Conservation (phyloP, 23 tunicate genomes). For the Clavelina lepadiformis region DNA sequence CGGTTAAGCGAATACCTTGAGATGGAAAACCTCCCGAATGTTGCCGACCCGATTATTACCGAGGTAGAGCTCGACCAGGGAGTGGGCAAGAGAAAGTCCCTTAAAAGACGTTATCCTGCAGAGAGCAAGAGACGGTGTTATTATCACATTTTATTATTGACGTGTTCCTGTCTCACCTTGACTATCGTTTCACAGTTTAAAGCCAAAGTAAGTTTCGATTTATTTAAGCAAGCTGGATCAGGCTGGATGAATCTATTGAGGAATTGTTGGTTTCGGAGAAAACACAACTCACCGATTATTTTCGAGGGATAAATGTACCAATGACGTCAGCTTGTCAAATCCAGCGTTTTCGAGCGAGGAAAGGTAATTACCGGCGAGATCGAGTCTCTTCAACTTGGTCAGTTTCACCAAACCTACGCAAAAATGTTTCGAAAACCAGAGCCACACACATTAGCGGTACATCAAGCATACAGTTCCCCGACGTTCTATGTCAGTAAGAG, state of each 20-base stretch:
- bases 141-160: no score
- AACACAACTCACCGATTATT: slow-evolving; percentile 58
- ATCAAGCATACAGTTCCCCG: no score
- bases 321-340: slow-evolving; percentile 30
- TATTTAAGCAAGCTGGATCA: no score
- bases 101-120: slow-evolving; percentile 65
- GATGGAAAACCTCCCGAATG: slow-evolving; percentile 72
- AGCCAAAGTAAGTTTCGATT: no score
- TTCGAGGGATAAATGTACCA: slow-evolving; percentile 61
- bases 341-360: slow-evolving; percentile 62
- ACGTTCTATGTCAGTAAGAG: no score
- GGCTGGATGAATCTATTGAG: no score
- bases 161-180: no score
- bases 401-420: slow-evolving; percentile 72
- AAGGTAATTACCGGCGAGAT: slow-evolving; percentile 70
- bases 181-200: no score
- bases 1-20: slow-evolving; percentile 52
- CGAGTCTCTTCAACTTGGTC: slow-evolving; percentile 33
- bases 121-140: no score
- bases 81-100: slow-evolving; percentile 32
- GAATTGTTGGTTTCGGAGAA: no score
- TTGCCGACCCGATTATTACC: slow-evolving; percentile 76
- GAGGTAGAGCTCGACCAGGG: slow-evolving; percentile 67
- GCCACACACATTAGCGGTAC: no score
- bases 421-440: no score